Conservation (phyloP, 2,113 vertebrate genomes). For the Grus americana region DNA sequence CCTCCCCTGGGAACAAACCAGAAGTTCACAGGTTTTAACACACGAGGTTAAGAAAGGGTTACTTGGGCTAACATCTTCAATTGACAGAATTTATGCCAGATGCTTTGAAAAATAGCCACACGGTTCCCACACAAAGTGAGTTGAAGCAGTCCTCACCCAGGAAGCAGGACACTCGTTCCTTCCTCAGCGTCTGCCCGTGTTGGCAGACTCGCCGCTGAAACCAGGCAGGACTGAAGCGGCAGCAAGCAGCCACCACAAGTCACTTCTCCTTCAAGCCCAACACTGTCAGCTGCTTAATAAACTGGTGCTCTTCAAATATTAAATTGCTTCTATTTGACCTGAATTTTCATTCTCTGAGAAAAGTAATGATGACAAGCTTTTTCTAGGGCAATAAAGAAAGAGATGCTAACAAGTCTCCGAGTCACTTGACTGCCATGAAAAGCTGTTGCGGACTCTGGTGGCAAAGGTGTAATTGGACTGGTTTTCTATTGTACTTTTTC, state of each 20-base stretch:
- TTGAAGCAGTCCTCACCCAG: background rate
- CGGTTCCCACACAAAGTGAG: background rate
- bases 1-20: background rate
- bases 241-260: background rate
- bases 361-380: background rate
- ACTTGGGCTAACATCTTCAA: background rate
- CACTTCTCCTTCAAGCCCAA: background rate
- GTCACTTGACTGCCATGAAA: background rate
- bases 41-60: constrained; percentile 4
- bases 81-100: background rate
- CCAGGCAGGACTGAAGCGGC: background rate
- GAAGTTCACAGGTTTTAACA: constrained; percentile 22
- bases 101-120: background rate
- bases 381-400: background rate
- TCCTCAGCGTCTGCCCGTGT: background rate
- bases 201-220: background rate
- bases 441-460: background rate
- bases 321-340: constrained; percentile 17
- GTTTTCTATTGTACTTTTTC: background rate
- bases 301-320: background rate
- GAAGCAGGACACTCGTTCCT: background rate
- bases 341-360: background rate
- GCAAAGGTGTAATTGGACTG: background rate
- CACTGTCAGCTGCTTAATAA: background rate
- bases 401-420: background rate